phyloP scores from a whole-genome alignment of 2,797 vertebrate genomes.

The Ceryle rudis region DNA sequence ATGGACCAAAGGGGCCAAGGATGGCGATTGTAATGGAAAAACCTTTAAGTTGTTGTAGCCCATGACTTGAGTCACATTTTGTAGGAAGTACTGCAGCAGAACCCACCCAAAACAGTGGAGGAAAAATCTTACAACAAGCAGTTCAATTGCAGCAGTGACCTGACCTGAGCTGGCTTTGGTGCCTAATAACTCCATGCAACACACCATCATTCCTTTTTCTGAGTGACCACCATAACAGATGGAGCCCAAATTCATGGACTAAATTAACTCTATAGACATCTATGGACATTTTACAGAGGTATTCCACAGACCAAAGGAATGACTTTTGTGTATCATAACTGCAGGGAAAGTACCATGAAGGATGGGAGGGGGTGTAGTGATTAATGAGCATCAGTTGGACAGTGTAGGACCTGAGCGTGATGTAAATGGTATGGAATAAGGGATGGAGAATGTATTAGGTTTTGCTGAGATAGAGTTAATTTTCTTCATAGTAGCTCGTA shows the following conservation, averaged over 20 bases:
- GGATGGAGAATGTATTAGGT: not conserved
- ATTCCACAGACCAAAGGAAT: not conserved
- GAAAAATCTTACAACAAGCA: not conserved
- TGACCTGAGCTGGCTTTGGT: not conserved
- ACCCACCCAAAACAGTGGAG: not conserved
- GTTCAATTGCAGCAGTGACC: not conserved
- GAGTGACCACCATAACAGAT: not conserved
- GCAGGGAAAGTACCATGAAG: not conserved
- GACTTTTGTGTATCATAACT: not conserved
- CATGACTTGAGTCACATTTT: not conserved
- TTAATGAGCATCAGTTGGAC: not conserved
- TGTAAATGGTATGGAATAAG: not conserved
- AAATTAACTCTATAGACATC: not conserved
- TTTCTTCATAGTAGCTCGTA: too few relatives aligned
- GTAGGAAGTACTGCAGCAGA: not conserved
- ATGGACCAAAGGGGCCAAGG: not conserved
- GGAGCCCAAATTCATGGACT: not conserved
- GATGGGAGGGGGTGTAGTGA: not conserved
- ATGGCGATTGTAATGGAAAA: not conserved
- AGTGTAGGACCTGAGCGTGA: not conserved
- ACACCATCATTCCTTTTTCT: not conserved
- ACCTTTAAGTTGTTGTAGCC: not conserved
- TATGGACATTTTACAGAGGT: not conserved
- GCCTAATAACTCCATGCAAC: not conserved
- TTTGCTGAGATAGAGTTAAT: not conserved